A percentile compares a stretch with the other conserved stretches of the same genome.
Evolutionary conservation across 2,888 invertebrate genomes (phyloP).

Genomic region (Blera fallax): DNA sequence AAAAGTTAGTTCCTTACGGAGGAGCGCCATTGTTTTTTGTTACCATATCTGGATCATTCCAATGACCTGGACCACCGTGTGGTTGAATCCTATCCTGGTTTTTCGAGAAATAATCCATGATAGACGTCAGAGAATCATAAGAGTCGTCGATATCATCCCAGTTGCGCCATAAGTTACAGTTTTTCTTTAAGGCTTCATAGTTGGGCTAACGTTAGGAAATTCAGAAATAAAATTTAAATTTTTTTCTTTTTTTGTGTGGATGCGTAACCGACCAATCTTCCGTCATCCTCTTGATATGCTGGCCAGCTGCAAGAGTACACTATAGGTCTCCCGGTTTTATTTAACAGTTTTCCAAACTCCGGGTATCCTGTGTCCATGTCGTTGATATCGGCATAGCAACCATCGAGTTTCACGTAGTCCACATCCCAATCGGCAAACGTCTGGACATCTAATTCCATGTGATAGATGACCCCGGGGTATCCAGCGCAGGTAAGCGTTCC

Average conservation of each 20-base stretch:
- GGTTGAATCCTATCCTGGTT: constrained; percentile 84
- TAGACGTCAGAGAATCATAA: constrained; percentile 83
- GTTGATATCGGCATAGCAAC: constrained; percentile 86
- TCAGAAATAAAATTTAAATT: not conserved
- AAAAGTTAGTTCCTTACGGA: not conserved
- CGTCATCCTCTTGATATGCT: constrained; percentile 85
- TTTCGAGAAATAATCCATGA: constrained; percentile 84
- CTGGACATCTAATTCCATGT: constrained; percentile 86
- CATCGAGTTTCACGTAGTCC: constrained; percentile 91
- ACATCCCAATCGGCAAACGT: constrained; percentile 91
- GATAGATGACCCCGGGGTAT: constrained; percentile 87
- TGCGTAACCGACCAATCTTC: constrained; percentile 80
- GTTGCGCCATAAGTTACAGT: constrained; percentile 87
- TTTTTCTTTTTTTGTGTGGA: too few species aligned
- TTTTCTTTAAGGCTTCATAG: constrained; percentile 83
- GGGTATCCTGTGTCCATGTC: constrained; percentile 87
- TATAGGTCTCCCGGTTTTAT: constrained; percentile 89
- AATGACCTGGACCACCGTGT: constrained; percentile 86
- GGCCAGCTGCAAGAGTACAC: constrained; percentile 93
- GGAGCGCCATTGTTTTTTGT: not conserved
- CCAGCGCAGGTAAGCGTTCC: constrained; percentile 90
- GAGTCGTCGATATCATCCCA: constrained; percentile 87
- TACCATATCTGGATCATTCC: constrained; percentile 89
- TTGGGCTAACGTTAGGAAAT: constrained; percentile 82
- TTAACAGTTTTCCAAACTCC: constrained; percentile 86